Conservation (phyloP, 2,888 invertebrate species). For the Tipula confusa region DNA sequence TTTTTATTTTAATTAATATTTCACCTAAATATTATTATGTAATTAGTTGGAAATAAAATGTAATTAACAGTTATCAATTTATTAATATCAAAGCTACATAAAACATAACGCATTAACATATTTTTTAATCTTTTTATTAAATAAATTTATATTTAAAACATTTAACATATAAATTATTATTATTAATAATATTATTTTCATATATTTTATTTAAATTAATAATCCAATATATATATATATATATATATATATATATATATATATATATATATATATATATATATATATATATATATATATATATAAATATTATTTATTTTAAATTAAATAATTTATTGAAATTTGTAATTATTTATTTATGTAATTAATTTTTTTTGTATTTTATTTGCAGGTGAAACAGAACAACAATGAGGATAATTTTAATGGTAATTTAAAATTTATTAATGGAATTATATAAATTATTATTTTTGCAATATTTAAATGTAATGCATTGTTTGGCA, state of each 20-base stretch:
- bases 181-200: background rate
- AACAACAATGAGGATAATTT: background rate
- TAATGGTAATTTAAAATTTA: slow-evolving; percentile 3
- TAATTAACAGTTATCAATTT: background rate
- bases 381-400: background rate
- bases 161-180: background rate
- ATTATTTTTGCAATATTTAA: background rate
- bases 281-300: no score
- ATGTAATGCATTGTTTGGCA: background rate
- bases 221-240: background rate
- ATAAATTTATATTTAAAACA: background rate
- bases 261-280: no score
- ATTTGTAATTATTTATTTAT: background rate
- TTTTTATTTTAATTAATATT: background rate
- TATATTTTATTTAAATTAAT: background rate
- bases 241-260: no score
- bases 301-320: no score
- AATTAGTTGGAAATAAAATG: background rate
- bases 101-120: no score
- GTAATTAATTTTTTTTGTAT: background rate
- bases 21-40: background rate
- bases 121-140: background rate
- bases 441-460: background rate
- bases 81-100: background rate
- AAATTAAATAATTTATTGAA: background rate